Evolutionary conservation across 2,113 vertebrate genomes (phyloP), one percentile per base, ranked within the genome.

Genomic region (Platycercus adscitus): DNA sequence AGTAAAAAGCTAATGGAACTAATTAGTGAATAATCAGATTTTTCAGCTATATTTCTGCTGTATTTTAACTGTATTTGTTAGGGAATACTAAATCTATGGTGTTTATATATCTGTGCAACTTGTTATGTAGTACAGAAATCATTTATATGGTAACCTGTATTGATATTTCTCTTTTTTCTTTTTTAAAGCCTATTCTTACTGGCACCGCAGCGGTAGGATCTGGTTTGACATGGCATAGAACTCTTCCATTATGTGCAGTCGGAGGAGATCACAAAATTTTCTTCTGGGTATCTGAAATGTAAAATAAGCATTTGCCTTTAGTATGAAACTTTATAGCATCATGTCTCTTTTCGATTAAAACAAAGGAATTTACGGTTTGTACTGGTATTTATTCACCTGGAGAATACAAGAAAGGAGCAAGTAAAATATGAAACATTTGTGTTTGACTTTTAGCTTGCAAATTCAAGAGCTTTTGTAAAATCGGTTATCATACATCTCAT

Each of bases 261-360:
- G 99, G 99, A 46, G 98, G 99, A 76, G 99, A 99, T 96, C 98
- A 98, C 96, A 99, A 99, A 95, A 98, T 99, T 65, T 98, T 98
- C 68, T 99, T 99, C 89, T 99, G 99, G 99, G 97, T 99, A 97
- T 99, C 99, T 17, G 99, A 99, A 97, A 99, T 99, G 98, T 99
- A 98, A 98, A 94, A 58, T 61, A 89, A 93, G 35, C 10, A 46
- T 90, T 90, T 92, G 65, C 24, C 71, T 80, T 92, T 35, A 58
- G 5, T 71, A 52, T 84, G 69, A 80, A 82, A 66, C 73, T 65
- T 75, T 33, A 86, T 81, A 91, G 53, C 37, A 94, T 86, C 86
- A 46, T 91, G 73, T 87, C 28, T 69, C 47, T 93, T 89, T 90
- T 71, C 25, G 49, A 89, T 29, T 44, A 79, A 83, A 89, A 72